Evolutionary conservation across 2,113 vertebrate species (phyloP).

Genomic region (Brachionichthys hirsutus): DNA sequence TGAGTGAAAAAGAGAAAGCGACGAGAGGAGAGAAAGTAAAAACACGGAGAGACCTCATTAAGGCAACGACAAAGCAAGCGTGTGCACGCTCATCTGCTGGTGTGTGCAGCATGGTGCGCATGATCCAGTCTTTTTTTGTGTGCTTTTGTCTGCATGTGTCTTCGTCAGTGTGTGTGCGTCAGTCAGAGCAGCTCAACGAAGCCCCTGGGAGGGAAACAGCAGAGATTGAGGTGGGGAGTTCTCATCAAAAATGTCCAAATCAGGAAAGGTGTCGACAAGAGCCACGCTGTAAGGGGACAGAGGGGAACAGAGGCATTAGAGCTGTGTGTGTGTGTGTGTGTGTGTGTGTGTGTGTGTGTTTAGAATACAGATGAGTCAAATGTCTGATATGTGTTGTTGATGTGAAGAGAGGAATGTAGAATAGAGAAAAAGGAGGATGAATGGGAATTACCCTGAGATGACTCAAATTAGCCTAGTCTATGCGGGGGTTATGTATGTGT

Average conservation of each 20-base stretch:
- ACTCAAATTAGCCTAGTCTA: constrained; percentile 7
- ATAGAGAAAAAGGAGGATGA: constrained; percentile 6
- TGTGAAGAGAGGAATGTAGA: constrained; percentile 9
- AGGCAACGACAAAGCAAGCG: constrained; percentile 31
- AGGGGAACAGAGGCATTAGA: constrained; percentile 31
- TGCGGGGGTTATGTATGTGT: constrained; percentile 2
- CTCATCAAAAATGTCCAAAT: constrained; percentile 76
- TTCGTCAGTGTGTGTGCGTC: constrained; percentile 29
- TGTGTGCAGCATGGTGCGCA: constrained; percentile 1
- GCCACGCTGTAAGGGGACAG: constrained; percentile 56
- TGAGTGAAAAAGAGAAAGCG: constrained; percentile 24
- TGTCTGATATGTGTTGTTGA: constrained; percentile 3
- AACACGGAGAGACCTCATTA: constrained; percentile 69
- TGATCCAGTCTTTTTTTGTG: not conserved
- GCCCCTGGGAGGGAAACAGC: constrained; percentile 68
- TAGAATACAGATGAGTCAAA: constrained; percentile 18
- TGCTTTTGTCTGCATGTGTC: constrained; percentile 1
- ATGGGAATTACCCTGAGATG: constrained; percentile 9
- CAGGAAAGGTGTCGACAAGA: constrained; percentile 72
- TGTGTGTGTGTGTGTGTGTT: constrained; percentile 6
- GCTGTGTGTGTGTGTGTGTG: not conserved
- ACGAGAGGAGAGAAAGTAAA: constrained; percentile 30
- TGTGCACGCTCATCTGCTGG: constrained; percentile 17
- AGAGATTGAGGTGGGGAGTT: constrained; percentile 79
- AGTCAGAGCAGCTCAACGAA: constrained; percentile 46